Evolutionary conservation across 2,113 vertebrate species (phyloP), one percentile per base, ranked within the genome.

Genomic region (Hylia prasina): DNA sequence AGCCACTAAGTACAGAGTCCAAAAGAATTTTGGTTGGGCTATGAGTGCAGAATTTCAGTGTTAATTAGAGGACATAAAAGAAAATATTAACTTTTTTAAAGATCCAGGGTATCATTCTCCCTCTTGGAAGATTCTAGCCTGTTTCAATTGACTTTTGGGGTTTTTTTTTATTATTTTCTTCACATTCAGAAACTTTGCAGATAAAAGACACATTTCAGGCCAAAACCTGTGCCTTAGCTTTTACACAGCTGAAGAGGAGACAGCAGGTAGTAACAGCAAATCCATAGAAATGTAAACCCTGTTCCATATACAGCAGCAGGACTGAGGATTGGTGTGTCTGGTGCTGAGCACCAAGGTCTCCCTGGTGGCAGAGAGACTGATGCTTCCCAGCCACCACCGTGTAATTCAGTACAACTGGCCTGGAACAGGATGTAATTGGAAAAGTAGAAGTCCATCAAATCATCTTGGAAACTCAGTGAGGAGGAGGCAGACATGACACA

Each of bases 341-440:
- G 13, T 56, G 12, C 18, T 64, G 37, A 72, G 3, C 40, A 72
- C n/a, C 30, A 16, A 64, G 42, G 14, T 76, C 25, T 48, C 27
- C 48, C 51, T 27, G 15, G 35, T 1, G 5, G 27, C 50, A 79
- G 39, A 64, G 44, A 63, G 2, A 65, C 3, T 0, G 9, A 44
- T n/a, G 20, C 22, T 13, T 82, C n/a, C 39, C 1, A 16, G 10
- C 30, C 24, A 54, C 10, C 1, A 1, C 14, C 3, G 4, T 24
- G 44, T 24, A 65, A 78, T 54, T 72, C 50, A 73, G 15, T 25
- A 61, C 37, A 89, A 22, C 12, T 63, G 60, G 35, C 45, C 39
- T 58, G 18, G 48, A 54, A 53, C n/a, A 87, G 20, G 14, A 37
- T 31, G 40, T 7, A 13, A 68, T 7, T 58, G 35, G 45, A 64